phyloP scores from a whole-genome alignment of 1,140 invertebrate genomes.

The Drosophila nigrodunni region DNA sequence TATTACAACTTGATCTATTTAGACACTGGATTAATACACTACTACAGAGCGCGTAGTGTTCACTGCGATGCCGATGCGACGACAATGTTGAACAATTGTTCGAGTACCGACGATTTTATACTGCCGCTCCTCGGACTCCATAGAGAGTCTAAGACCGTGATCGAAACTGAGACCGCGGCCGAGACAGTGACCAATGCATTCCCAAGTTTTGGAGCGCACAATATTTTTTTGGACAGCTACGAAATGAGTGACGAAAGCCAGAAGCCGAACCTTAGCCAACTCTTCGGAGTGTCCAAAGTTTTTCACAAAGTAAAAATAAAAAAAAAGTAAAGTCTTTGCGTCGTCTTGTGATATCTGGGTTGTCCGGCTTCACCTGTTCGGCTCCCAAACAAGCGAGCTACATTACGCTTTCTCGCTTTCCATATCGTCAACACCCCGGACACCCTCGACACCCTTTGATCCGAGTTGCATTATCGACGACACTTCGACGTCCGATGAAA shows the following conservation, averaged over 20 bases:
- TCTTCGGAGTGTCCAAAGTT: slow-evolving; percentile 69
- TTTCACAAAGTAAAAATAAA: slow-evolving; percentile 61
- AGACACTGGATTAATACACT: slow-evolving; percentile 48
- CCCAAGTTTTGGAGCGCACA: slow-evolving; percentile 65
- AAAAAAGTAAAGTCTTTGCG: slow-evolving; percentile 36
- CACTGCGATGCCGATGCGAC: slow-evolving; percentile 74
- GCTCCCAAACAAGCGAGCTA: slow-evolving; percentile 4
- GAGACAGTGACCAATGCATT: slow-evolving; percentile 31
- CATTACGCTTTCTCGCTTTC: slow-evolving; percentile 71
- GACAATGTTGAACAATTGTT: slow-evolving; percentile 83
- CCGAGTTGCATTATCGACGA: slow-evolving; percentile 73
- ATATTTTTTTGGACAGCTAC: slow-evolving; percentile 69
- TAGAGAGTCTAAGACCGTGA: background rate
- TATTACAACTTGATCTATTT: slow-evolving; percentile 21
- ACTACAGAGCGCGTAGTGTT: slow-evolving; percentile 72
- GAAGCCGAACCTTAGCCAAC: slow-evolving; percentile 49
- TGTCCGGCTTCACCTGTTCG: slow-evolving; percentile 33
- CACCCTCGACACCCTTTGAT: slow-evolving; percentile 14
- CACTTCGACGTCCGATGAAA: slow-evolving; percentile 62
- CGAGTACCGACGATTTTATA: slow-evolving; percentile 80
- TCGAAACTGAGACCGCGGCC: background rate
- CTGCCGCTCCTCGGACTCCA: slow-evolving; percentile 73
- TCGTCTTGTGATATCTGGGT: slow-evolving; percentile 70
- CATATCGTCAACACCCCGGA: slow-evolving; percentile 56
- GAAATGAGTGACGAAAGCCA: slow-evolving; percentile 64